phyloP scores from a whole-genome alignment of 2,888 invertebrate genomes.

The Osmoderma eremita region DNA sequence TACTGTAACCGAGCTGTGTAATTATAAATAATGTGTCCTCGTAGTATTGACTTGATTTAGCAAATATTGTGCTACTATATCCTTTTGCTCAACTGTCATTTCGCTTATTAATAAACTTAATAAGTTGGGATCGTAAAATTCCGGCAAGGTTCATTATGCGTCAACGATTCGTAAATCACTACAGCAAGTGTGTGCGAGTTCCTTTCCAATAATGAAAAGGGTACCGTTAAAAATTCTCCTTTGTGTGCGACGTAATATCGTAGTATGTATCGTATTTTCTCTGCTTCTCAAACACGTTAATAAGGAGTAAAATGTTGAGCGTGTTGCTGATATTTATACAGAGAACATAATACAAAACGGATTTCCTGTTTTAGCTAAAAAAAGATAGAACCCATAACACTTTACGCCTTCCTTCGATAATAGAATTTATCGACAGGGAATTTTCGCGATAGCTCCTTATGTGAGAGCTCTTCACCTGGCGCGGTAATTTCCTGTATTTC shows the following conservation, averaged over 20 bases:
- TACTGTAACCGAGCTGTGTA: conserved; percentile 9
- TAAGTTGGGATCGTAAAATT: neutral
- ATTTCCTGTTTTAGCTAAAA: neutral
- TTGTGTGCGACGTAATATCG: too few species aligned
- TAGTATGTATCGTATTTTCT: too few species aligned
- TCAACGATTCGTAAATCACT: neutral
- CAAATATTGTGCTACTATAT: too few species aligned
- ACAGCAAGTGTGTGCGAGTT: neutral
- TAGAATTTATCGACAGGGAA: conserved; percentile 26
- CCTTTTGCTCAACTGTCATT: neutral
- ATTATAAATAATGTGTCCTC: conserved; percentile 6
- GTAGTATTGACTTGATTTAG: conserved; percentile 19
- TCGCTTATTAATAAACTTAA: conserved; percentile 11
- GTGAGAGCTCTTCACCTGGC: conserved; percentile 20
- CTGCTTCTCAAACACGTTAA: too few species aligned
- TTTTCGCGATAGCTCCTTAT: conserved; percentile 23
- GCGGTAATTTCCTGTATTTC: conserved; percentile 19
- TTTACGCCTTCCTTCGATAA: conserved; percentile 12
- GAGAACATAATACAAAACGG: neutral
- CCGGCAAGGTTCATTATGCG: neutral
- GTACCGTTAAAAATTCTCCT: too few species aligned
- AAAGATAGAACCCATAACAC: conserved; percentile 8
- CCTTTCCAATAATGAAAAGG: neutral
- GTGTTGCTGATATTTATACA: too few species aligned
- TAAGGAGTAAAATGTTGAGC: too few species aligned